These are phyloP conservation scores for Drosophila mulleri DNA, from an alignment of 2,888 invertebrate genomes.

Conservation along the genomic window DNA sequence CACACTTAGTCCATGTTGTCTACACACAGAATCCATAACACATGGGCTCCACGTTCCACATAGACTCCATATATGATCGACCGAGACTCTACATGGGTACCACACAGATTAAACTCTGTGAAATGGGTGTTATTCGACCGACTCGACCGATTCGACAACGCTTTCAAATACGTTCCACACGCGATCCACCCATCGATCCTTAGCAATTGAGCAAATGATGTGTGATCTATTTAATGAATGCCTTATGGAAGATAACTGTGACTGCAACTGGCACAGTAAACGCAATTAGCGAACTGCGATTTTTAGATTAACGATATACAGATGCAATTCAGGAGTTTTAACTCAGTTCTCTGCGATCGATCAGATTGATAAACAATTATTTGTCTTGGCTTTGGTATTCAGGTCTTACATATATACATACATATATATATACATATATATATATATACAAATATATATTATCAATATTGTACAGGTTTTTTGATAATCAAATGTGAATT, in stretches of 20 bases:
- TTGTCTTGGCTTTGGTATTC: slow-evolving; percentile 41
- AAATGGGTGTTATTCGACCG: not conserved
- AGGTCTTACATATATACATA: slow-evolving; percentile 14
- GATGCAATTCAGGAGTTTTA: slow-evolving; percentile 13
- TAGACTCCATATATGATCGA: not conserved
- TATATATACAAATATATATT: slow-evolving; percentile 28
- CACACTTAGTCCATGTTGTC: not conserved
- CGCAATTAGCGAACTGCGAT: slow-evolving; percentile 27
- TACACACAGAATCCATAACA: not conserved
- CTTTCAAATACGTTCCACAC: slow-evolving; percentile 9
- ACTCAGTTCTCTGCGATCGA: slow-evolving; percentile 13
- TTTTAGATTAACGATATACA: slow-evolving; percentile 18
- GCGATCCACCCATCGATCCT: slow-evolving; percentile 35
- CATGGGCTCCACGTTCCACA: slow-evolving; percentile 6
- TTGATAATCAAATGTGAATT: slow-evolving; percentile 52
- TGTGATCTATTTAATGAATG: slow-evolving; percentile 59
- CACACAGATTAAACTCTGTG: not conserved
- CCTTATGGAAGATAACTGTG: slow-evolving; percentile 52
- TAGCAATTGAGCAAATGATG: slow-evolving; percentile 42
- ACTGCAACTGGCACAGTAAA: slow-evolving; percentile 22
- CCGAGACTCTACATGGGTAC: not conserved
- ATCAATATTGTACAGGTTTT: slow-evolving; percentile 57
- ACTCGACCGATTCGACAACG: not conserved
- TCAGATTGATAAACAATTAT: slow-evolving; percentile 16
- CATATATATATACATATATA: slow-evolving; percentile 27